Base-by-base conservation (phyloP, 2,888 invertebrate genomes). In the Syrphus vitripennis region DNA sequence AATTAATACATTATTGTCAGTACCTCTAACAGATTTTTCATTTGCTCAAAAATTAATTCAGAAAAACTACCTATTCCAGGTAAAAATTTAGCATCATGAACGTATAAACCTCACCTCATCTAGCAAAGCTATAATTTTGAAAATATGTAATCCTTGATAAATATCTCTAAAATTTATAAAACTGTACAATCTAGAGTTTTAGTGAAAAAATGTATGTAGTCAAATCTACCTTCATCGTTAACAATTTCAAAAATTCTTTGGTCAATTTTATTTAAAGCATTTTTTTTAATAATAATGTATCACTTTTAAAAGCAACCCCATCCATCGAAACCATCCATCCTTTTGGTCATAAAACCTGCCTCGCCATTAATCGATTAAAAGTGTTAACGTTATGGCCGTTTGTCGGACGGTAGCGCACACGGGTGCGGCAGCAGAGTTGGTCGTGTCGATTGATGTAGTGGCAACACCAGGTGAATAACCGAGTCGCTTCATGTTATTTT, bases 311-410 rank as follows among this genome's bases (percentile, higher is more conserved):
- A 67, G 59, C 72, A 34, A 37, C 19, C 19, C 29, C 40, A 31
- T 59, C 40, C 40, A 37, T 65, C n/a, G n/a, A n/a, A n/a, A n/a
- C 34, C 53, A 34, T 59, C 4, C 53, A 63, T 24, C 21, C 16
- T 12, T 5, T 16, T 7, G 9, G 6, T 29, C 70, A 45, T 16
- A 67, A 29, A 61, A 29, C 21, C 48, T 21, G 45, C 61, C 84
- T 59, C 40, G 61, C 76, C 76, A 84, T 77, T 84, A 77, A 84
- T 84, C 84, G 81, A 84, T 84, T 84, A 77, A 84, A 84, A 81
- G 50, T 67, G 37, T 67, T 48, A 37, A 67, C 71, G 12, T 42
- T 42, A n/a, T n/a, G 26, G 16, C 29, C 14, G 14, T 50, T 50
- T 0, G 7, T 50, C 3, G 50, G 7, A 26, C 3, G 50, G 14